phyloP scores from a whole-genome alignment of 2,888 invertebrate species.

The Eumerus sabulonum region DNA sequence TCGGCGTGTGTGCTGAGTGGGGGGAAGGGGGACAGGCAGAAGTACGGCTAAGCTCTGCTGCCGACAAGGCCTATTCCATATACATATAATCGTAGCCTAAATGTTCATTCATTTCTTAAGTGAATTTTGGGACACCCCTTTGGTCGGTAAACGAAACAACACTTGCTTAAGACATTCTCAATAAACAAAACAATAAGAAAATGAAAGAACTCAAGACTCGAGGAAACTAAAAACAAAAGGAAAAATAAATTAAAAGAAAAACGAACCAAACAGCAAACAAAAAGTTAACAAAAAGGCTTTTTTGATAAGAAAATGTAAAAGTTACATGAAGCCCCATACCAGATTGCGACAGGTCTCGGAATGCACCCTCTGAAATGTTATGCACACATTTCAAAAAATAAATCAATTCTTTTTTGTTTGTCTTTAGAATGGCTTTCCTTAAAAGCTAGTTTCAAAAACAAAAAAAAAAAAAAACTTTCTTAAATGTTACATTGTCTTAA shows the following conservation, averaged over 20 bases:
- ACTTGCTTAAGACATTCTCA: slow-evolving; percentile 71
- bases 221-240: slow-evolving; percentile 38
- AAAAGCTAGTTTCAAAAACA: slow-evolving; percentile 26
- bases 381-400: slow-evolving; percentile 52
- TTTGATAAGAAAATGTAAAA: slow-evolving; percentile 60
- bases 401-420: slow-evolving; percentile 51
- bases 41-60: no score
- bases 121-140: slow-evolving; percentile 22
- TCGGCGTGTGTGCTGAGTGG: no score
- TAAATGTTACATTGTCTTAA: no score
- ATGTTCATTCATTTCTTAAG: no score
- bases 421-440: slow-evolving; percentile 32
- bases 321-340: slow-evolving; percentile 76
- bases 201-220: slow-evolving; percentile 36
- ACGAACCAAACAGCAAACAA: slow-evolving; percentile 41
- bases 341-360: slow-evolving; percentile 79
- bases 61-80: no score
- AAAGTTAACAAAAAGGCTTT: slow-evolving; percentile 70
- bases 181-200: slow-evolving; percentile 68
- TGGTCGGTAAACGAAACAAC: slow-evolving; percentile 65
- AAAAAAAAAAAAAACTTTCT: no score
- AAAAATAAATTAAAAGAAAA: slow-evolving; percentile 32
- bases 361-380: slow-evolving; percentile 77
- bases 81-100: no score
- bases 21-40: no score